Evolutionary conservation across 2,113 vertebrate genomes (phyloP).

Genomic region (Mungos mungo): DNA sequence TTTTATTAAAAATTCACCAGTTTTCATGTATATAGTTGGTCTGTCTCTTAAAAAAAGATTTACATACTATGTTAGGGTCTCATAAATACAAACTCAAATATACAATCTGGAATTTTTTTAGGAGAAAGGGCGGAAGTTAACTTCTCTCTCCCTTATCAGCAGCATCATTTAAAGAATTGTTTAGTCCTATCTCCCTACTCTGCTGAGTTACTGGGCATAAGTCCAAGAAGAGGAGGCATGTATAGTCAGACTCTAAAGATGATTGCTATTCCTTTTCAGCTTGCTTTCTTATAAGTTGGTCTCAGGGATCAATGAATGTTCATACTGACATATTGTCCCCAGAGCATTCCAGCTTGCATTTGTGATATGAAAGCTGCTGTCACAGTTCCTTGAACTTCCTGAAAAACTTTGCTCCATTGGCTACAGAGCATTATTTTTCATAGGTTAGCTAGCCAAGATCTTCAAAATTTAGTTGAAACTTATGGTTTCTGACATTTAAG

Average conservation of each 20-base stretch:
- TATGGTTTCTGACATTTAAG: conserved; percentile 13
- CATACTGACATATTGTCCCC: not conserved
- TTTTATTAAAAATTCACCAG: not conserved
- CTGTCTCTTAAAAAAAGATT: conserved; percentile 16
- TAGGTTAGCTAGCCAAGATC: conserved; percentile 2
- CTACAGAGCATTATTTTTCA: not conserved
- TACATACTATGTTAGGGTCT: not conserved
- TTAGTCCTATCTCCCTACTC: conserved; percentile 5
- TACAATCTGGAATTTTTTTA: not conserved
- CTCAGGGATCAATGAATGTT: conserved; percentile 9
- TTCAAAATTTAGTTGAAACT: conserved; percentile 11
- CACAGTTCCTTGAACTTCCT: not conserved
- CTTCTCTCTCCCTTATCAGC: not conserved
- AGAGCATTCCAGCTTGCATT: not conserved
- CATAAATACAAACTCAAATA: conserved; percentile 34
- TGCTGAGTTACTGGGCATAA: conserved; percentile 22
- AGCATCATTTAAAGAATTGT: not conserved
- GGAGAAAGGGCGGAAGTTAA: not conserved
- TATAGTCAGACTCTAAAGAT: not conserved
- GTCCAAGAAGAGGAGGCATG: not conserved
- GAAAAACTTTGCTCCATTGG: not conserved
- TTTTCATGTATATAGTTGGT: not conserved
- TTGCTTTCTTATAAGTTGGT: conserved; percentile 45
- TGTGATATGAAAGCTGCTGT: not conserved
- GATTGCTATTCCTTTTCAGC: conserved; percentile 30